These are phyloP conservation scores for Drosophila gunungcola DNA, from an alignment of 1,140 invertebrate genomes.

Conservation along the genomic window DNA sequence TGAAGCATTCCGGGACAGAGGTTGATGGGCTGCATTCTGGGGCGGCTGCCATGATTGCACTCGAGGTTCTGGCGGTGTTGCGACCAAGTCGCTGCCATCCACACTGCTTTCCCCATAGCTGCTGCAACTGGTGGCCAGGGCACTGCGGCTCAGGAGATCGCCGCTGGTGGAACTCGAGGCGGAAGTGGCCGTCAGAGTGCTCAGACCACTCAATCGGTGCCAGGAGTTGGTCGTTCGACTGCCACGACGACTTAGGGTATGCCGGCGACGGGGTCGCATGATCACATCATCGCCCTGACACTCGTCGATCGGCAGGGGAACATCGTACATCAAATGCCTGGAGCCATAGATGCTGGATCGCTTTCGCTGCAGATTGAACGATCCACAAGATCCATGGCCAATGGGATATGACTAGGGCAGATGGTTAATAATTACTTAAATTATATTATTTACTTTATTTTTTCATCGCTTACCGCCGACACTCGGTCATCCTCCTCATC, in stretches of 20 bases:
- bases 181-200: conserved; percentile 67
- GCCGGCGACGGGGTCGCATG: conserved; percentile 68
- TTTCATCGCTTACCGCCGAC: conserved; percentile 48
- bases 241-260: conserved; percentile 35
- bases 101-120: conserved; percentile 61
- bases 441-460: too few species aligned
- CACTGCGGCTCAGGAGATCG: conserved; percentile 58
- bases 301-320: conserved; percentile 87
- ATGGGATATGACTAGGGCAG: conserved; percentile 44
- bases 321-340: conserved; percentile 87
- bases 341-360: conserved; percentile 86
- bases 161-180: conserved; percentile 67
- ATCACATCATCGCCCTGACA: conserved; percentile 85
- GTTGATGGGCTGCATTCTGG: conserved; percentile 52
- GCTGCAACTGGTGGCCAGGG: conserved; percentile 65
- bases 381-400: conserved; percentile 27
- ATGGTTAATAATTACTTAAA: too few species aligned
- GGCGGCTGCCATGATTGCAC: conserved; percentile 54
- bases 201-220: conserved; percentile 67
- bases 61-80: conserved; percentile 22
- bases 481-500: conserved; percentile 65
- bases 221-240: conserved; percentile 60
- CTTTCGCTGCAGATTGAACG: conserved; percentile 52
- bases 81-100: conserved; percentile 46
- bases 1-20: conserved; percentile 70